Base-by-base conservation (phyloP, 2,797 vertebrate genomes). In the Neostethus bicornis region DNA sequence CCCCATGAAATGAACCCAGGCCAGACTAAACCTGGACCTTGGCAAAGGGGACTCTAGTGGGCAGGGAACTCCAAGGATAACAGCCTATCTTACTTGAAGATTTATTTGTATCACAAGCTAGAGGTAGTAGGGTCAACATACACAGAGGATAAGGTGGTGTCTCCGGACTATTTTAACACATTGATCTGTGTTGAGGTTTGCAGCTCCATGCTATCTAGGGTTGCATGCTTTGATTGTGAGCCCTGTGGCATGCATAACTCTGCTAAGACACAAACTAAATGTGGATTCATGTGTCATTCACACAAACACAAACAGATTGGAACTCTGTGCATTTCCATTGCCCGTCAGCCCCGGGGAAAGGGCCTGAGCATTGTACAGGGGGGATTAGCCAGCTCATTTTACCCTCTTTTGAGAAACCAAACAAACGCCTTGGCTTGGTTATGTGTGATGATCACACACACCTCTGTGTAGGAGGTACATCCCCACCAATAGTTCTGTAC, bases 331-430 rank as follows among this genome's bases (percentile, higher is more conserved):
- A 56, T 66, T 57, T 65, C 55, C 16, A 5, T 43, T 68, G 60
- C 66, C 77, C 62, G 50, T 82, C 44, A 35, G 52, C 73, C 77
- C 53, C 23, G 48, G 61, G 82, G 77, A 73, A 63, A 77, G 64
- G 54, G 70, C 67, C 70, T 53, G 13, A 4, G 48, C 56, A 68
- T 71, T 79, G 81, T 84, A 76, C 61, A 50, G 53, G 56, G 45
- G n/a, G 85, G 81, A 86, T 89, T 87, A 90, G 59, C 59, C n/a
- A 73, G 70, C 71, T 85, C 80, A 82, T 88, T 90, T 89, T 87
- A 67, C 64, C 73, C 69, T 77, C 79, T 86, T 87, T 86, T 84
- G 75, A 43, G 60, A 85, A 83, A 83, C 76, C 85, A 88, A 87
- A 88, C 82, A 89, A 81, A 84, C 85, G 79, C 46, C 68, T 12